These are phyloP conservation scores for Thelaira solivaga DNA, from an alignment of 2,888 invertebrate species.

Conservation along the genomic window DNA sequence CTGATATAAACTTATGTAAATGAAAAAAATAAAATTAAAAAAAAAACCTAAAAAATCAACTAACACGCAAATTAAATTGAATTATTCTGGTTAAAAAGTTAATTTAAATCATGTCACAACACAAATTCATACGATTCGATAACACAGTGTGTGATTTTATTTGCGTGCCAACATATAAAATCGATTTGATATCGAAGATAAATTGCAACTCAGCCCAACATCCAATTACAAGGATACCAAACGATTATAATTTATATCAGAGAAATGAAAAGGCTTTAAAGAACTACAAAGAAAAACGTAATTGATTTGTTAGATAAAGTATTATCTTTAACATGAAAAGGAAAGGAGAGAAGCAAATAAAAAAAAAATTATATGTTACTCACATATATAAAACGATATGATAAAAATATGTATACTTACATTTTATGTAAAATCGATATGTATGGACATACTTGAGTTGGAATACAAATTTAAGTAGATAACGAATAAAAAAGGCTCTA, in stretches of 20 bases:
- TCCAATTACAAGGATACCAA: conserved; percentile 47
- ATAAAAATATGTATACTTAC: conserved; percentile 24
- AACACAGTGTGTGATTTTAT: conserved; percentile 59
- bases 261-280: conserved; percentile 1
- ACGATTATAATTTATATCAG: conserved; percentile 51
- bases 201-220: conserved; percentile 39
- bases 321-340: conserved; percentile 58
- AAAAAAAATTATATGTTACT: too few relatives aligned
- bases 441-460: too few relatives aligned
- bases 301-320: conserved; percentile 62
- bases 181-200: conserved; percentile 62
- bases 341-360: not conserved
- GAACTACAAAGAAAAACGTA: conserved; percentile 25
- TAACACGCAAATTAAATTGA: conserved; percentile 64
- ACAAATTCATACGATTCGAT: conserved; percentile 50
- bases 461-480: too few relatives aligned
- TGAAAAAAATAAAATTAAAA: not conserved
- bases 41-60: conserved; percentile 14
- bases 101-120: conserved; percentile 64
- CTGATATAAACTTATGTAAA: conserved; percentile 14
- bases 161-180: conserved; percentile 62
- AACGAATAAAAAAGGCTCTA: not conserved
- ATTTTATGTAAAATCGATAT: not conserved
- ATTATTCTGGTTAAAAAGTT: conserved; percentile 63
- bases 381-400: conserved; percentile 23